These are phyloP conservation scores for Achatina immaculata DNA, from an alignment of 1,140 invertebrate species.

Conservation along the genomic window DNA sequence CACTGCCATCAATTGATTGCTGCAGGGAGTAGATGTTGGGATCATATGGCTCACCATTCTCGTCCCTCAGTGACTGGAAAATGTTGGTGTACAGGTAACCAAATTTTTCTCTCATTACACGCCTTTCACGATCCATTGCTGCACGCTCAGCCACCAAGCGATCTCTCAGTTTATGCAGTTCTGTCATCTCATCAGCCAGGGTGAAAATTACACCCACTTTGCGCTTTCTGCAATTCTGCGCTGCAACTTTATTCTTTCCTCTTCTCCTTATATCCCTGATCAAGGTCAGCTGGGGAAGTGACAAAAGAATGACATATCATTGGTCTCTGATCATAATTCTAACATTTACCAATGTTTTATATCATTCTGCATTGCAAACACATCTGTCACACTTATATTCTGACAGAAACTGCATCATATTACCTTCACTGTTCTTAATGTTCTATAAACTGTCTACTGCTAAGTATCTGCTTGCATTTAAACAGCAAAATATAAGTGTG, in stretches of 20 bases:
- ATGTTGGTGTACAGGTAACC: constrained; percentile 81
- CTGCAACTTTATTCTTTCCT: constrained; percentile 91
- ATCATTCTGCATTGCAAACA: not conserved
- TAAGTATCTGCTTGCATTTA: not conserved
- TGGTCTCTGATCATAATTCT: too few relatives aligned
- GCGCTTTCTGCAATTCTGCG: constrained; percentile 96
- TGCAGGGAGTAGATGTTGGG: constrained; percentile 88
- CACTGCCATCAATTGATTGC: constrained; percentile 88
- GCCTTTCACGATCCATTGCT: constrained; percentile 78
- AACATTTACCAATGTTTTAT: too few relatives aligned
- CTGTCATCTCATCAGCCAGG: constrained; percentile 91
- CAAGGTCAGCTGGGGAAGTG: constrained; percentile 77
- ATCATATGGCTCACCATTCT: constrained; percentile 88
- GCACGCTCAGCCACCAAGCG: constrained; percentile 57
- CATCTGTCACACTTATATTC: not conserved
- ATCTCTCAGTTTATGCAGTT: constrained; percentile 77
- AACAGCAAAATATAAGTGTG: too few relatives aligned
- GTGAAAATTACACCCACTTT: constrained; percentile 95
- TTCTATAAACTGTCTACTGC: not conserved
- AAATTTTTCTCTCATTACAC: constrained; percentile 82
- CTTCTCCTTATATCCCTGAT: constrained; percentile 92
- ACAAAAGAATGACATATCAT: too few relatives aligned
- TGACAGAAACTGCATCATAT: not conserved
- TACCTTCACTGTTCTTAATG: not conserved
- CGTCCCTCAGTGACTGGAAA: constrained; percentile 87